Evolutionary conservation across 2,888 invertebrate species (phyloP).

Genomic region (Cephonodes hylas): DNA sequence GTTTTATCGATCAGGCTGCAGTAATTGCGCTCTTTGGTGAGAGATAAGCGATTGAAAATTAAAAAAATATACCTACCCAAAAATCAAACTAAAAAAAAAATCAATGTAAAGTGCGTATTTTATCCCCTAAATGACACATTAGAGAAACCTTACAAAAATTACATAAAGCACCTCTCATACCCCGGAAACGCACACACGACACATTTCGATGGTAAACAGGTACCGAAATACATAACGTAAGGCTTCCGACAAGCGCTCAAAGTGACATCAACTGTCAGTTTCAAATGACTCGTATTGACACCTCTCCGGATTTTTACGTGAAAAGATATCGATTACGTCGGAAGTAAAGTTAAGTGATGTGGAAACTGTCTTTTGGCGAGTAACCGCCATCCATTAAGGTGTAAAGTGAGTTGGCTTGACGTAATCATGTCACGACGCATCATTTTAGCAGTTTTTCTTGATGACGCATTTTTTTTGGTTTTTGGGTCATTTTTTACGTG

Average conservation of each 20-base stretch:
- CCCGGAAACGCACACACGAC: neutral
- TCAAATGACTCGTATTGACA: constrained; percentile 24
- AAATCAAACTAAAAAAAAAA: too few species aligned
- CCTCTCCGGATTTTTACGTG: constrained; percentile 63
- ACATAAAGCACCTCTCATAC: neutral
- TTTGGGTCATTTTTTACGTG: neutral
- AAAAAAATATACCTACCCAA: too few species aligned
- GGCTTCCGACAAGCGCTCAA: constrained; percentile 31
- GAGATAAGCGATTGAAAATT: too few species aligned
- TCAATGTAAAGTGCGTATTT: too few species aligned
- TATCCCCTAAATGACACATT: neutral
- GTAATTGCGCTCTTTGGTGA: too few species aligned
- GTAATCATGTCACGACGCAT: constrained; percentile 46
- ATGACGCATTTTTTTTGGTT: neutral
- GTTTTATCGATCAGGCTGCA: too few species aligned
- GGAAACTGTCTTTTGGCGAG: constrained; percentile 73
- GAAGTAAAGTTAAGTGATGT: constrained; percentile 73
- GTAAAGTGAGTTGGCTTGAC: constrained; percentile 65
- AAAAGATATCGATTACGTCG: constrained; percentile 75
- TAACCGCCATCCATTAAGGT: constrained; percentile 68
- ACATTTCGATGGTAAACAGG: constrained; percentile 8
- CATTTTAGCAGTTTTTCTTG: constrained; percentile 31
- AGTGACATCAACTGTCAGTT: constrained; percentile 24
- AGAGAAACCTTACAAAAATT: neutral
- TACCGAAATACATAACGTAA: constrained; percentile 22